phyloP scores from a whole-genome alignment of 2,888 invertebrate genomes.

The Dermolepida albohirtum region DNA sequence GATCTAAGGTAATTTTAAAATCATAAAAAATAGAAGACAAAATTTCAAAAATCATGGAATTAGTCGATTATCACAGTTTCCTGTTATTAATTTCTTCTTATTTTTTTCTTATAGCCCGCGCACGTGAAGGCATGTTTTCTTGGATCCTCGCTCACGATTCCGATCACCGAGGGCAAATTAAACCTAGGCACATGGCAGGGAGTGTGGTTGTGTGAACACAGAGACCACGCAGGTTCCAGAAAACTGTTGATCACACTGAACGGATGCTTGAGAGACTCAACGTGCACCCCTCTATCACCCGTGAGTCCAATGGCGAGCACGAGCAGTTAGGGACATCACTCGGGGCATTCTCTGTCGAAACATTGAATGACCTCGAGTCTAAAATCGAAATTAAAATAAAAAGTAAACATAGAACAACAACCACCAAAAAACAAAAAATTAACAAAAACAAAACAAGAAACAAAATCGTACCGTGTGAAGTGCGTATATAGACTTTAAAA shows the following conservation, averaged over 20 bases:
- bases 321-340: conserved; percentile 87
- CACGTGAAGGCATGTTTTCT: conserved; percentile 97
- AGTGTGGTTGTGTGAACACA: conserved; percentile 97
- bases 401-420: conserved; percentile 5
- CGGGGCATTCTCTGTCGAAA: conserved; percentile 66
- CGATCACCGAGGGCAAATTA: conserved; percentile 94
- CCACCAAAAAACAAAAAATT: neutral
- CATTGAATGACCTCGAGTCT: conserved; percentile 64
- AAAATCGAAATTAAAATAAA: conserved; percentile 50
- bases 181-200: conserved; percentile 98
- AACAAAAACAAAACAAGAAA: neutral
- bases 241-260: conserved; percentile 88
- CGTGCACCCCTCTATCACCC: conserved; percentile 88
- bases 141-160: conserved; percentile 94
- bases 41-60: too few species aligned
- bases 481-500: conserved; percentile 60
- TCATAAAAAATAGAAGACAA: too few species aligned
- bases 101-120: conserved; percentile 80
- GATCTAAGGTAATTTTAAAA: too few species aligned
- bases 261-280: conserved; percentile 88
- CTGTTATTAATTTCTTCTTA: neutral
- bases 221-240: conserved; percentile 94
- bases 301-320: conserved; percentile 88
- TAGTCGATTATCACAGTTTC: conserved; percentile 1
- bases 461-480: conserved; percentile 37